Conservation (phyloP, 2,888 invertebrate genomes). For the Augiades crinisus region DNA sequence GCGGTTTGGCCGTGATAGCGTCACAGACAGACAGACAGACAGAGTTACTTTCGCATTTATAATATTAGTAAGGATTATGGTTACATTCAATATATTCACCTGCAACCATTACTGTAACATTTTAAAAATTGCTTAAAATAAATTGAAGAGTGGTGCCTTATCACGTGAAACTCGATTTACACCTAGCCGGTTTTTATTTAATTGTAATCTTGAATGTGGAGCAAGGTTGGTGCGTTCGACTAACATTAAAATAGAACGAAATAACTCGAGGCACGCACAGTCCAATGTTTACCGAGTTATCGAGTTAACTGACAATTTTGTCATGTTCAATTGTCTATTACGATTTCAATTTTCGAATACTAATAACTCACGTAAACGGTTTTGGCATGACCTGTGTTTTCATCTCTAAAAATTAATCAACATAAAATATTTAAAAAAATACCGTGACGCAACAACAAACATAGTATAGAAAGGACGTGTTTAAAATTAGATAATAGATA, state of each 20-base stretch:
- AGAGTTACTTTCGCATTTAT: no score
- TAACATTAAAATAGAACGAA: conserved; percentile 67
- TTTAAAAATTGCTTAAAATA: neutral
- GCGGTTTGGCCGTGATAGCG: no score
- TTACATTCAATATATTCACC: neutral
- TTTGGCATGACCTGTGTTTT: no score
- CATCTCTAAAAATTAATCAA: no score
- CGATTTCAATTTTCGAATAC: neutral
- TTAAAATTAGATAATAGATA: conserved; percentile 4
- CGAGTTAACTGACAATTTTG: conserved; percentile 37
- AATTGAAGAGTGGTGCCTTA: conserved; percentile 25
- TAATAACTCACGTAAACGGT: neutral
- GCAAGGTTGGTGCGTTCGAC: conserved; percentile 69
- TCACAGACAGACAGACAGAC: no score
- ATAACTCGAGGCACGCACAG: conserved; percentile 63
- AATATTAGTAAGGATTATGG: no score
- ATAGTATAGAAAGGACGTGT: neutral
- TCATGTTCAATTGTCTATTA: conserved; percentile 8
- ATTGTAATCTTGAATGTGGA: conserved; percentile 68
- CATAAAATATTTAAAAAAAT: no score
- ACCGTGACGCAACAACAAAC: neutral
- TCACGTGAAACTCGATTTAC: conserved; percentile 26
- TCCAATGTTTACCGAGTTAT: conserved; percentile 43
- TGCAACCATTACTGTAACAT: neutral
- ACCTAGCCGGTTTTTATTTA: conserved; percentile 42